phyloP scores from a whole-genome alignment of 2,888 invertebrate genomes.

The Archips crataeganus region DNA sequence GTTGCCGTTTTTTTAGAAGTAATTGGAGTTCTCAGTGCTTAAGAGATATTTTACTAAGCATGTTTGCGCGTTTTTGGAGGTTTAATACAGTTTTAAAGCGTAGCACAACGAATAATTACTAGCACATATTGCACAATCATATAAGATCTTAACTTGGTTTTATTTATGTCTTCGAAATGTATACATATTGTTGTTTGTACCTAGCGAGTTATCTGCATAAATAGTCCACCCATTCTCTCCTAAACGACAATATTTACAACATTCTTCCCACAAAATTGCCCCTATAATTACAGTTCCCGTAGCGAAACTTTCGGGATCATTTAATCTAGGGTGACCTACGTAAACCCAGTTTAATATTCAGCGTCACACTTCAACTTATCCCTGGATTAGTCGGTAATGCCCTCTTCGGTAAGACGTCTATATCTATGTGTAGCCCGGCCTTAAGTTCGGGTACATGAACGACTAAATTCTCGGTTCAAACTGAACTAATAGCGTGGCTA shows the following conservation, averaged over 20 bases:
- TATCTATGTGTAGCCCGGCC: slow-evolving; percentile 22
- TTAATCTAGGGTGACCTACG: slow-evolving; percentile 72
- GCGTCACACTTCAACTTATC: slow-evolving; percentile 73
- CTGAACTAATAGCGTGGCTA: slow-evolving; percentile 36
- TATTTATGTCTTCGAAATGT: no score
- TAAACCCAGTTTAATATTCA: slow-evolving; percentile 74
- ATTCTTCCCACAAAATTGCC: slow-evolving; percentile 11
- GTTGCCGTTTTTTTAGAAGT: neutral
- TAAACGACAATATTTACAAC: slow-evolving; percentile 7
- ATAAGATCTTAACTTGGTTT: no score
- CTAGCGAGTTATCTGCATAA: neutral
- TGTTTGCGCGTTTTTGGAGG: no score
- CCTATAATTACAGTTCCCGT: slow-evolving; percentile 67
- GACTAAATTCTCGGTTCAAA: slow-evolving; percentile 29
- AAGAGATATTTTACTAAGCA: neutral
- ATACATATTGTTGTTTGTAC: no score
- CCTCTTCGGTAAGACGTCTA: slow-evolving; percentile 48
- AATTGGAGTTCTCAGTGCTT: slow-evolving; percentile 35
- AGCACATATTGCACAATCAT: no score
- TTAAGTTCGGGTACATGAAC: slow-evolving; percentile 21
- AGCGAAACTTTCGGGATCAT: slow-evolving; percentile 67
- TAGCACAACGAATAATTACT: no score
- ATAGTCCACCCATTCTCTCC: neutral
- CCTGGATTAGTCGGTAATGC: slow-evolving; percentile 70
- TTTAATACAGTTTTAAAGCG: no score